Base-by-base conservation (phyloP, 2,113 vertebrate species). In the Microcebus murinus region DNA sequence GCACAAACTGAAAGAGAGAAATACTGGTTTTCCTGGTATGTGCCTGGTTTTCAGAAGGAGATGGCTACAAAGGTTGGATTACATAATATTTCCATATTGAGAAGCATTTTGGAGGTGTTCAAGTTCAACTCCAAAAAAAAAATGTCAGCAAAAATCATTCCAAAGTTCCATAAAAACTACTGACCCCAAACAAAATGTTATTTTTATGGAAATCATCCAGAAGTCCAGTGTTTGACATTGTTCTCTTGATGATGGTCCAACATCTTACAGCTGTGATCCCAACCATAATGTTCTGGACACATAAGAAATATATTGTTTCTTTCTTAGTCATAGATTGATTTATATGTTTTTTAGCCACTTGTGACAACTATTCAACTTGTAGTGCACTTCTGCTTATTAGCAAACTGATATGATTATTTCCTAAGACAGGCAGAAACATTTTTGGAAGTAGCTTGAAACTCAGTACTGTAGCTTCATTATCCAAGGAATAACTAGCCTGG, bases 161-260 rank as follows among this genome's bases (percentile, higher is more conserved):
- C 97, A 95, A 91, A 93, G 93, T 87, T 98, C 95, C 96, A 96
- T 96, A 97, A 97, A 98, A 98, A 95, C 61, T 93, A 93, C 95
- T 98, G 97, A 97, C 92, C 92, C 90, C 74, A 96, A 96, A 96
- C 89, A 88, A 98, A 98, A 98, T 96, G 94, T 98, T 97, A 96
- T 96, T 97, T 97, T 97, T 90, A 94, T 98, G 98, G 98, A 98
- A 98, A 98, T 90, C 92, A 91, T 98, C 98, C 98, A 98, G 96
- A 96, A 91, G 67, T 97, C 97, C 96, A 98, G 83, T 98, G 98
- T 98, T 98, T 98, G 98, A 98, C 98, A 97, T 98, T 97, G 97
- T 97, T 98, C 96, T 97, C 97, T 98, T 97, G 96, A 97, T 98
- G 97, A 98, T 90, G 71, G 92, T 96, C 97, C 98, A 98, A 98